Evolutionary conservation across 2,888 invertebrate genomes (phyloP).

Genomic region (Resseliella maxima): DNA sequence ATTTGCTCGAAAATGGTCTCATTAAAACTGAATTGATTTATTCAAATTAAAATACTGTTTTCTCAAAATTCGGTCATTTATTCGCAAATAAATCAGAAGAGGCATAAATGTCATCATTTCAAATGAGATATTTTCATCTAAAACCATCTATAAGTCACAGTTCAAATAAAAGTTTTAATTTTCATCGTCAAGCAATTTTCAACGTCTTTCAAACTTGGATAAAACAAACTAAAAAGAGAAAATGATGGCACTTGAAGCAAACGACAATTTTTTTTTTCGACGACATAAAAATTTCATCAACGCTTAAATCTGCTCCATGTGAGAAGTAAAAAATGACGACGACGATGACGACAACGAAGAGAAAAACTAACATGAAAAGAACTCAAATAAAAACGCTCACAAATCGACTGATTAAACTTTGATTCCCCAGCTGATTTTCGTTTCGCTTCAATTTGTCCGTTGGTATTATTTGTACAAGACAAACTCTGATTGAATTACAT

Average conservation of each 20-base stretch:
- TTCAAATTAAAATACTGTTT: not conserved
- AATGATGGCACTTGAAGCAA: not conserved
- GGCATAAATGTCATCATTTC: not conserved
- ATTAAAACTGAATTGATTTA: not conserved
- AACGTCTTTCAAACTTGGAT: not conserved
- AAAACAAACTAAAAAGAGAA: not conserved
- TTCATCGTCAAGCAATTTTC: not conserved
- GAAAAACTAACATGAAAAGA: not conserved
- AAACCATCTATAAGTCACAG: not conserved
- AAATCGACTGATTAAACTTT: conserved; percentile 44
- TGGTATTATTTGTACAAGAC: conserved; percentile 11
- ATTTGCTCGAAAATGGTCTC: not conserved
- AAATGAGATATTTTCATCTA: not conserved
- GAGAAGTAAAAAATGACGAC: too few species aligned
- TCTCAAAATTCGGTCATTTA: not conserved
- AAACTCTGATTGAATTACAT: conserved; percentile 47
- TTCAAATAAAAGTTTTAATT: not conserved
- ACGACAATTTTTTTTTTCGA: not conserved
- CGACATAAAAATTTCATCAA: conserved; percentile 8
- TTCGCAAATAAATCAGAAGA: not conserved
- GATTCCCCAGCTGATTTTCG: conserved; percentile 5
- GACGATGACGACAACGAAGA: not conserved
- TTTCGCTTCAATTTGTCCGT: not conserved
- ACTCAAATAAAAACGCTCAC: not conserved
- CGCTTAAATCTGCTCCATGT: not conserved